Base-by-base conservation (phyloP, 2,113 vertebrate species). In the Ammospiza nelsoni region DNA sequence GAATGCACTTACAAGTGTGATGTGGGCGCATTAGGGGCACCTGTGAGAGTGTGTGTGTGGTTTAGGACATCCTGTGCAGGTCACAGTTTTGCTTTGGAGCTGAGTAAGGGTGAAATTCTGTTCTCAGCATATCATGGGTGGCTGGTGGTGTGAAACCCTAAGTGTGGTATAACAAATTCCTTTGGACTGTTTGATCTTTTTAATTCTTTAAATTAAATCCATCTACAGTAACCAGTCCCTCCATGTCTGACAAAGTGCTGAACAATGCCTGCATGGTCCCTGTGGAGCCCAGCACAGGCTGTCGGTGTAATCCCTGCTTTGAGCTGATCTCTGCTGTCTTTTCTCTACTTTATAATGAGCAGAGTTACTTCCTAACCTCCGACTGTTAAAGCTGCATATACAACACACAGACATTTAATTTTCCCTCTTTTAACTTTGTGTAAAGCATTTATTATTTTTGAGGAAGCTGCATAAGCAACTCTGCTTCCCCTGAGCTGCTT, bases 191-290 rank as follows among this genome's bases (percentile, higher is more conserved):
- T 83, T 80, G 77, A 73, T 84, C 63, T 5, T 75, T 94, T 93
- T 94, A 95, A 90, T 96, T 90, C 79, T 90, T 88, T 87, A 66
- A 71, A 24, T 82, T 85, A 80, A 96, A 91, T 82, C 77, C 19
- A 55, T 87, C 54, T 54, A 83, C 84, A 87, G 68, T 79, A 85
- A 52, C 35, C 62, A 29, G 37, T 67, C 83, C 27, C 43, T 73
- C 72, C 24, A 1, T 76, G 35, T 94, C 68, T 94, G 73, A 94
- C 87, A 91, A 84, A 77, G 67, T 49, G 27, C 35, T 92, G 90
- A 95, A 91, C 88, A 76, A 90, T 46, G 90, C 59, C 88, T 63
- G 44, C 29, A 0, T 2, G 2, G 61, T 84, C 89, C 81, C 89
- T 11, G 37, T 16, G 46, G 90, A 88, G 83, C 92, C 68, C 27